Conservation (phyloP, 2,113 vertebrate genomes). For the Aptenodytes forsteri region DNA sequence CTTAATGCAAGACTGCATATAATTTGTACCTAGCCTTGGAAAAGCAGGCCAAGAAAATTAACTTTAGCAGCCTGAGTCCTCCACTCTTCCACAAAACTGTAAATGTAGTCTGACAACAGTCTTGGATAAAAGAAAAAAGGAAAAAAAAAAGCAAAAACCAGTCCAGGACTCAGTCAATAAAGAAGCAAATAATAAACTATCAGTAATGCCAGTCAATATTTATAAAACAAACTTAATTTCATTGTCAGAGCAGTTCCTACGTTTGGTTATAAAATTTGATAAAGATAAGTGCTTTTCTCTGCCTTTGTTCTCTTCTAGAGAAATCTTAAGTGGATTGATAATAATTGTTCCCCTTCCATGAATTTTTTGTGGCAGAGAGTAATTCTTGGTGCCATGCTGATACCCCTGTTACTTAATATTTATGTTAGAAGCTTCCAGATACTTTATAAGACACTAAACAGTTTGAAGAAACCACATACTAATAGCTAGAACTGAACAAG, state of each 20-base stretch:
- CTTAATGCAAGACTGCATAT: neutral
- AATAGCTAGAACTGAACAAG: neutral
- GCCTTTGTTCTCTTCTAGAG: neutral
- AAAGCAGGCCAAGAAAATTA: neutral
- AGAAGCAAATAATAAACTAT: neutral
- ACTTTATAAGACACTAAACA: neutral
- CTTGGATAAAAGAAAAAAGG: neutral
- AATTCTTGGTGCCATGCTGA: neutral
- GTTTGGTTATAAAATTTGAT: neutral
- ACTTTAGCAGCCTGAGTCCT: neutral
- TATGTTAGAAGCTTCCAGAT: neutral
- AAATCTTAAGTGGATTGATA: neutral
- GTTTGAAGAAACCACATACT: neutral
- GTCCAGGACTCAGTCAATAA: neutral
- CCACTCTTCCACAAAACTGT: neutral
- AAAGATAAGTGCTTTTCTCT: neutral
- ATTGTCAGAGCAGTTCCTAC: neutral
- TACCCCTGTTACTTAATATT: neutral
- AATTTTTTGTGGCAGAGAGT: neutral
- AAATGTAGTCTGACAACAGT: neutral
- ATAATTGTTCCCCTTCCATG: neutral
- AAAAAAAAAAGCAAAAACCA: neutral
- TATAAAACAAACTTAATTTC: neutral
- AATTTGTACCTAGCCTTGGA: neutral
- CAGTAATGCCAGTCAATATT: neutral